Evolutionary conservation across 1,140 invertebrate species (phyloP).

Genomic region (Hetaerina americana): DNA sequence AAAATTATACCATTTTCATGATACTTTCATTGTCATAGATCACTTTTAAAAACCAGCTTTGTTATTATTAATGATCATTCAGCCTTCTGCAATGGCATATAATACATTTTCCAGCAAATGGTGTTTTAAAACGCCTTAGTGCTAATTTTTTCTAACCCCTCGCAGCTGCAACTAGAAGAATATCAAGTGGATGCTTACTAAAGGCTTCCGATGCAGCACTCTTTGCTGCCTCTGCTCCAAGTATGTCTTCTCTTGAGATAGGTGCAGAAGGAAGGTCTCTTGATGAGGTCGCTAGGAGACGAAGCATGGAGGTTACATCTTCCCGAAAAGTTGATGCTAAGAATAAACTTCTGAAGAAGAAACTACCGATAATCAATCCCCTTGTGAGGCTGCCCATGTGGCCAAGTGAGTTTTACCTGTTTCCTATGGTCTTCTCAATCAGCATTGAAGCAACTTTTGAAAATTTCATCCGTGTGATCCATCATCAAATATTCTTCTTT

Average conservation of each 20-base stretch:
- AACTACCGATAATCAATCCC: constrained; percentile 81
- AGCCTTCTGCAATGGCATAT: no score
- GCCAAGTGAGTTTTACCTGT: constrained; percentile 59
- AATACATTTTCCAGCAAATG: no score
- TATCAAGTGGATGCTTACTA: constrained; percentile 62
- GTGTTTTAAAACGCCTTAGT: no score
- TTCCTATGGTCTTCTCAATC: no score
- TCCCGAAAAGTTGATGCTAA: background rate
- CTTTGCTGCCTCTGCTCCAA: constrained; percentile 40
- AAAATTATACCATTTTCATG: no score
- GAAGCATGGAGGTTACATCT: constrained; percentile 26
- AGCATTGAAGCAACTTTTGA: no score
- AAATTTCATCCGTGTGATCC: no score
- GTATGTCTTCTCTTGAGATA: constrained; percentile 28
- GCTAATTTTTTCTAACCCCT: no score
- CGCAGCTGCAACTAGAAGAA: constrained; percentile 40
- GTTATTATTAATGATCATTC: no score
- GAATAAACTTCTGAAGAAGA: constrained; percentile 37
- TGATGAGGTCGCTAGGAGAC: constrained; percentile 20
- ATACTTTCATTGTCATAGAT: no score
- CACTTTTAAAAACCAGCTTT: no score
- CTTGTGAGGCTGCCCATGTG: constrained; percentile 71
- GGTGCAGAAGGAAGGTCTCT: constrained; percentile 24
- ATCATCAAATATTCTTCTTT: no score
- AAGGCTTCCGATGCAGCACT: constrained; percentile 45